These are phyloP conservation scores for Ictalurus furcatus DNA, from an alignment of 2,113 vertebrate genomes.

Conservation along the genomic window DNA sequence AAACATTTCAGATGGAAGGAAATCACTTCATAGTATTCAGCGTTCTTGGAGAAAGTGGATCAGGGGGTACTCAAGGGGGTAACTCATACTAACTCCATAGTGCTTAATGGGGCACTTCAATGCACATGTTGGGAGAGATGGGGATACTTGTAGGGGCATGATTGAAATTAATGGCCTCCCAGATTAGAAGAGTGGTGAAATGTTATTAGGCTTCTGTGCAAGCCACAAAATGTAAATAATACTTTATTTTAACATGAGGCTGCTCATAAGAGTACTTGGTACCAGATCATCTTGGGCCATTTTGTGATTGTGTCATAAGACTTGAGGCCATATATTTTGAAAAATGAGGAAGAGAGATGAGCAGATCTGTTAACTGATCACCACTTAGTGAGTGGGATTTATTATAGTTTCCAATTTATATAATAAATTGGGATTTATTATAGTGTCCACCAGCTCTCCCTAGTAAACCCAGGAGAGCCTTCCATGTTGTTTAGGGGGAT, in stretches of 20 bases:
- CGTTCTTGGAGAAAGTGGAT: neutral
- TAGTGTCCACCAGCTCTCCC: too few relatives aligned
- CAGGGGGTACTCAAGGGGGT: neutral
- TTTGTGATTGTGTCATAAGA: neutral
- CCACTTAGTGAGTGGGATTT: neutral
- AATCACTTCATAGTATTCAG: neutral
- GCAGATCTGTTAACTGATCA: neutral
- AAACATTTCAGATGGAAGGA: neutral
- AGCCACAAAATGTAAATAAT: neutral
- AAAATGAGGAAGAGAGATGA: neutral
- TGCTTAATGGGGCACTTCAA: neutral
- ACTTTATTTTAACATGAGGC: neutral
- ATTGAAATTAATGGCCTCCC: neutral
- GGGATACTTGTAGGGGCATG: neutral
- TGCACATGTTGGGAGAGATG: neutral
- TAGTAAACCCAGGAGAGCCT: neutral
- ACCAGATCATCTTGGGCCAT: neutral
- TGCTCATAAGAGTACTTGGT: neutral
- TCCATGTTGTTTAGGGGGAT: neutral
- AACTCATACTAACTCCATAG: neutral
- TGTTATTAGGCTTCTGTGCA: too few relatives aligned
- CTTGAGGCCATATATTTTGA: neutral
- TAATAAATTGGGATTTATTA: too few relatives aligned
- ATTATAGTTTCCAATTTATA: too few relatives aligned
- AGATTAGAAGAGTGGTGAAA: neutral